A percentile compares a stretch with the other conserved stretches of the same genome.
Conservation (phyloP, 35 echinoderm and acorn worm species). For the Lytechinus variegatus region DNA sequence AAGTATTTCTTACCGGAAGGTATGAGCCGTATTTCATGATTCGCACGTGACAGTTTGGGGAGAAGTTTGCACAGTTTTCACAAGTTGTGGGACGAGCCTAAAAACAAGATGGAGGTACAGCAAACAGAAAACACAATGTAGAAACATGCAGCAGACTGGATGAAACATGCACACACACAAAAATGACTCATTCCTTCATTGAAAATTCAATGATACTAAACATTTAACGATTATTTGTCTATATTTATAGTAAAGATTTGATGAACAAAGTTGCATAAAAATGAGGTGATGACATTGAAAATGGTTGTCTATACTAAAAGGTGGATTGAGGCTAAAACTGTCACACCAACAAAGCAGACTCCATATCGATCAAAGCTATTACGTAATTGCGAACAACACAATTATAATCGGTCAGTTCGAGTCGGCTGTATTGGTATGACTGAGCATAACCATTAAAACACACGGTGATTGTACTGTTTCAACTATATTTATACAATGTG, state of each 20-base stretch:
- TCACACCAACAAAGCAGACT: no score
- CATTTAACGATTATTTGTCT: not conserved
- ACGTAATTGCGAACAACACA: no score
- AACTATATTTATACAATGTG: no score
- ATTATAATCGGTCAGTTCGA: no score
- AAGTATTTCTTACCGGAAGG: slow-evolving; percentile 17
- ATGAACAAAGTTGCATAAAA: not conserved
- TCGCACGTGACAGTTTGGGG: slow-evolving; percentile 38
- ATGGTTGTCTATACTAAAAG: not conserved
- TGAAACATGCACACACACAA: slow-evolving; percentile 27
- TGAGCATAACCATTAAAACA: no score
- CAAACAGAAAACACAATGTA: slow-evolving; percentile 40
- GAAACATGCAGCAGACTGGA: slow-evolving; percentile 39
- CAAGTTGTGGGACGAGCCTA: slow-evolving; percentile 44
- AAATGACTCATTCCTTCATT: not conserved
- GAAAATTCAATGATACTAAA: not conserved
- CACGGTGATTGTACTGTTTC: no score
- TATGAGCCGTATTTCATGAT: slow-evolving; percentile 39
- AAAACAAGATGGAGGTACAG: slow-evolving; percentile 44
- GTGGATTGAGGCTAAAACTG: no score
- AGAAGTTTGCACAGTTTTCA: slow-evolving; percentile 47
- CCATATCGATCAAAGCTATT: no score
- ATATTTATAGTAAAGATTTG: not conserved
- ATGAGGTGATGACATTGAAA: not conserved
- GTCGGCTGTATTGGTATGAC: no score